Evolutionary conservation across 2,113 vertebrate genomes (phyloP).

Genomic region (Rhagologus leucostigma): DNA sequence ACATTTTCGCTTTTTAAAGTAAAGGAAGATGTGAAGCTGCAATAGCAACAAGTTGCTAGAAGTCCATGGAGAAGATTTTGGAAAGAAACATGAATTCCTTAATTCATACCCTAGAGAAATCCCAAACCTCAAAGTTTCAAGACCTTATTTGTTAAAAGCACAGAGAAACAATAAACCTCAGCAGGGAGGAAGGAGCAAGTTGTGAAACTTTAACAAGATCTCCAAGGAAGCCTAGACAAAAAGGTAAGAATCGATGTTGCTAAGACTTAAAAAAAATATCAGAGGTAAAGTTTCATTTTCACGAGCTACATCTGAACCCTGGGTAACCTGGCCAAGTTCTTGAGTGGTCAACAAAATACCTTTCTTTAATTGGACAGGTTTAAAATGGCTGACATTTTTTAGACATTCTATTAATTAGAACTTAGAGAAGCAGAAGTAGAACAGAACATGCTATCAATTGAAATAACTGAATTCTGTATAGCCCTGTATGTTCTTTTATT

Average conservation of each 20-base stretch:
- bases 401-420: not conserved
- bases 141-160: not conserved
- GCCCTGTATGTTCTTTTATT: not conserved
- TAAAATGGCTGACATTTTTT: not conserved
- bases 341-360: not conserved
- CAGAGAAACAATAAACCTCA: not conserved
- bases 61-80: not conserved
- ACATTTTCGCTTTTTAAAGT: not conserved
- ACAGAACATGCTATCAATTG: not conserved
- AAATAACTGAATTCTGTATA: not conserved
- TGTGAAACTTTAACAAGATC: conserved; percentile 36
- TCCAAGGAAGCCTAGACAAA: conserved; percentile 41
- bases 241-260: not conserved
- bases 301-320: not conserved
- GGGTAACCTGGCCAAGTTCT: not conserved
- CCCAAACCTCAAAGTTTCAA: not conserved
- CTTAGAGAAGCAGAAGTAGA: not conserved
- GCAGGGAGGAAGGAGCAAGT: not conserved
- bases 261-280: not conserved
- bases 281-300: not conserved
- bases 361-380: not conserved
- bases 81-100: not conserved
- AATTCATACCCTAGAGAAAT: not conserved
- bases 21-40: not conserved
- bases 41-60: not conserved